Base-by-base conservation (phyloP, 2,888 invertebrate genomes). In the Protonemura montana region DNA sequence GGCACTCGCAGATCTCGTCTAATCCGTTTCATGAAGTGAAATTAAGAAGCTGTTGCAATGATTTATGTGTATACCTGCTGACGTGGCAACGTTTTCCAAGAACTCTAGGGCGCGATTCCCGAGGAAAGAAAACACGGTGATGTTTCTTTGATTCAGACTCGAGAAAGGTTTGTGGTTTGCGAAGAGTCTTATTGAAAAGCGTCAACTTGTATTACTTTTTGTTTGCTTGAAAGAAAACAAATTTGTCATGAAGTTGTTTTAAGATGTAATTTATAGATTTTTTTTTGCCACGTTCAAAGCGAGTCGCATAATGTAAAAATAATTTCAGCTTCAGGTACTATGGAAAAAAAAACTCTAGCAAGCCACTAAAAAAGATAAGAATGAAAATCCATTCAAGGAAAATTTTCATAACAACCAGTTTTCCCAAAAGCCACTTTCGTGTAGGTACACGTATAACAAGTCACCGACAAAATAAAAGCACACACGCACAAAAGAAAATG, bases 1-100 rank as follows among this genome's bases (percentile, higher is more conserved):
- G 59, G 59, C 59, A 59, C 59, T 59, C 59, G 59, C 59, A 59
- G 59, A 59, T 59, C 59, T 59, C 7, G 59, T 59, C 59, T 59
- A 59, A 59, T 59, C 59, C 59, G 59, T 59, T 59, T 59, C 59
- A 59, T 59, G 59, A 59, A 59, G 59, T 59, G 59, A 59, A 59
- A 59, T 59, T 59, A 59, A 59, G 59, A 59, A 59, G 59, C 59
- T 59, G 59, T 59, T 59, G 59, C 7, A 59, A 59, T 59, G 59
- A 59, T 10, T 59, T 59, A 59, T 59, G 59, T 10, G 59, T 16
- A n/a, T n/a, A 59, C 59, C 21, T 21, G 59, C 6, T 59, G 59
- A 59, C 59, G 59, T 59, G 59, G 16, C 59, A 3, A 21, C 59
- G 59, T 21, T 59, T 59, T 59, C 21, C 59, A 10, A 21, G 16